Base-by-base conservation (phyloP, 2,797 vertebrate species). In the Myoxocephalus aenaeus region DNA sequence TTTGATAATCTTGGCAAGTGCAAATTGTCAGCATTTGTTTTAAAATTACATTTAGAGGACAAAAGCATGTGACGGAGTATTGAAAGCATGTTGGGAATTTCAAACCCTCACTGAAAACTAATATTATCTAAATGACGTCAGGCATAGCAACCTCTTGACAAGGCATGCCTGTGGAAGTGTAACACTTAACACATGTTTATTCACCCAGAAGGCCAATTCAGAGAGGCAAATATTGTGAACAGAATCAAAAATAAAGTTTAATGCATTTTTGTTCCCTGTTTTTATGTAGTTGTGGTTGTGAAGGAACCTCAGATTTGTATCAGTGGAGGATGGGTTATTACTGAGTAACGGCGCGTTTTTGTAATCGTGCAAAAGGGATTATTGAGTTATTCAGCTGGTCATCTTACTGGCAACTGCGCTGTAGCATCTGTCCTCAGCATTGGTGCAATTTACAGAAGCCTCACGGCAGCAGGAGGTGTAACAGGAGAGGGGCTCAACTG, bases 401-500 rank as follows among this genome's bases (percentile, higher is more conserved):
- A 62, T 75, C 92, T 90, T 54, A 93, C 92, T 61, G 27, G 85
- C 86, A 75, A 72, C 84, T 70, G 62, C 81, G 1, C 0, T 3
- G 62, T 7, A 86, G 71, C 92, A 93, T 3, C 1, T 64, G 56
- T 48, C 13, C n/a, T 85, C 22, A 20, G 3, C 0, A 3, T 0
- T 0, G 18, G 58, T 50, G 64, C 79, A 88, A 0, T 42, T 68
- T 5, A 54, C 15, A 5, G 59, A 0, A 2, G n/a, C 8, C 1
- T 14, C 1, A 0, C 0, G 0, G 1, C 83, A 0, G 62, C 91
- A 92, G 70, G 2, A 11, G 1, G 48, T 79, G n/a, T 89, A 44
- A 77, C 92, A 93, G 12, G 7, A 82, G 62, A 93, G 86, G 4
- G 81, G 71, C 77, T 91, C 77, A 67, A 67, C 91, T 92, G 84